A percentile compares a stretch with the other conserved stretches of the same genome.
Conservation (phyloP, 2,888 invertebrate genomes). For the Gerris lacustris region DNA sequence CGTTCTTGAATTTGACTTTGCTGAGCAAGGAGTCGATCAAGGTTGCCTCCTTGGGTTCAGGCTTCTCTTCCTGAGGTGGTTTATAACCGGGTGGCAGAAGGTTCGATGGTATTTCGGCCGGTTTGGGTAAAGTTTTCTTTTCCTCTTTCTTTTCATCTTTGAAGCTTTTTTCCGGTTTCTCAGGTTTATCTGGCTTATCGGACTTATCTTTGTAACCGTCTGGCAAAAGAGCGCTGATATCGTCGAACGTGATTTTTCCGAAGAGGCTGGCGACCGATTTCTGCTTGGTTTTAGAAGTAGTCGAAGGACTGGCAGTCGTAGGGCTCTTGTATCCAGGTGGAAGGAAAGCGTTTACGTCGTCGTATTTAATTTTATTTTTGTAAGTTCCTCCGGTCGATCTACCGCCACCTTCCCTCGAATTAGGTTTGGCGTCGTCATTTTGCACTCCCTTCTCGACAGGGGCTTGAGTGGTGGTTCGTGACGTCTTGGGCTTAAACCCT, state of each 20-base stretch:
- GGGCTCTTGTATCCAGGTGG: conserved; percentile 54
- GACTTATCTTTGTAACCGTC: conserved; percentile 39
- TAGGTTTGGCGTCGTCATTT: conserved; percentile 32
- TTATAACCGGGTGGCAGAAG: conserved; percentile 50
- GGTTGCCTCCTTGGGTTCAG: conserved; percentile 19
- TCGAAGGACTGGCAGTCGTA: conserved; percentile 22
- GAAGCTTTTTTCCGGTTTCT: conserved; percentile 10
- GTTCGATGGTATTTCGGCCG: conserved; percentile 30
- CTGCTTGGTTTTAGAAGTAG: conserved; percentile 20
- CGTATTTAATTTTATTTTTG: conserved; percentile 42
- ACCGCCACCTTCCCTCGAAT: conserved; percentile 25
- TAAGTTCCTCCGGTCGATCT: conserved; percentile 26
- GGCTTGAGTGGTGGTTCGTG: conserved; percentile 26
- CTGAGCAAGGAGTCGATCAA: conserved; percentile 31
- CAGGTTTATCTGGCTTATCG: conserved; percentile 13
- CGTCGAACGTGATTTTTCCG: conserved; percentile 33
- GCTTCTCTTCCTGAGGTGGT: conserved; percentile 18
- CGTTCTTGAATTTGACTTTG: conserved; percentile 33
- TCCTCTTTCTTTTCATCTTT: conserved; percentile 33
- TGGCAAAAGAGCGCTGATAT: conserved; percentile 40
- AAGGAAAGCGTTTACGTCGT: conserved; percentile 48
- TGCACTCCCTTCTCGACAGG: conserved; percentile 36
- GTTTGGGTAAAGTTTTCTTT: conserved; percentile 30
- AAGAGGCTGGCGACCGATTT: conserved; percentile 30
- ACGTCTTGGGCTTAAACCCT: conserved; percentile 29